These are phyloP conservation scores for Lagodon rhomboides DNA, from an alignment of 2,797 vertebrate species.

Conservation along the genomic window DNA sequence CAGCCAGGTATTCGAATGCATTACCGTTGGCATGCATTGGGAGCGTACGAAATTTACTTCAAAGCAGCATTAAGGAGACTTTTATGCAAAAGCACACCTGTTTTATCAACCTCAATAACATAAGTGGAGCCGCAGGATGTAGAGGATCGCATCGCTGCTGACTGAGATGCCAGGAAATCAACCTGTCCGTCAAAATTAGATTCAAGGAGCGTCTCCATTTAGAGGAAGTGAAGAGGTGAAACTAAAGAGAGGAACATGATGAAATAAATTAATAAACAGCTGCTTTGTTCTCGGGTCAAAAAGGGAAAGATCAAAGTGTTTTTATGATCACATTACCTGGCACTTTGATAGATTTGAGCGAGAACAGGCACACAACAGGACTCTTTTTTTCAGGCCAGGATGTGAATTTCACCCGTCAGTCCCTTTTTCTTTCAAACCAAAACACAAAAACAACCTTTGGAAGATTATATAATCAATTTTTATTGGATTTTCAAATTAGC, in stretches of 20 bases:
- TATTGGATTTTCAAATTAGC: not conserved
- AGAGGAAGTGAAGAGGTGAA: slow-evolving; percentile 15
- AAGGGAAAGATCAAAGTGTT: not conserved
- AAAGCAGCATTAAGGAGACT: slow-evolving; percentile 12
- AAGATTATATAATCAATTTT: not conserved
- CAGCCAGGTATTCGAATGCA: slow-evolving; percentile 6
- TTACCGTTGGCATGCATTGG: slow-evolving; percentile 18
- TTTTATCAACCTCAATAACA: slow-evolving; percentile 48
- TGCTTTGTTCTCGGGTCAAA: slow-evolving; percentile 15
- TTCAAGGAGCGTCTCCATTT: slow-evolving; percentile 6
- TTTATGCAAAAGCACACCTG: slow-evolving; percentile 60
- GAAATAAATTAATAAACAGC: slow-evolving; percentile 7
- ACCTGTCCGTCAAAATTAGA: slow-evolving; percentile 32
- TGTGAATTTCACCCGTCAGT: too few relatives aligned
- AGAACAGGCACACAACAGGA: not conserved
- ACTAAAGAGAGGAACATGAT: not conserved
- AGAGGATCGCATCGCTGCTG: slow-evolving; percentile 37
- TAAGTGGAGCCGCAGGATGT: slow-evolving; percentile 32
- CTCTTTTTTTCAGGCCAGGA: too few relatives aligned
- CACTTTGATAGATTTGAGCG: not conserved
- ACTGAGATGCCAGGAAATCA: slow-evolving; percentile 30
- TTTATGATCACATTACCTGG: slow-evolving; percentile 5
- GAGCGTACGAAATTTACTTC: not conserved
- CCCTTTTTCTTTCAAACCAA: not conserved
- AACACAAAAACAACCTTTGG: not conserved